Evolutionary conservation across 1,140 invertebrate species (phyloP).

Genomic region (Sogatella furcifera): DNA sequence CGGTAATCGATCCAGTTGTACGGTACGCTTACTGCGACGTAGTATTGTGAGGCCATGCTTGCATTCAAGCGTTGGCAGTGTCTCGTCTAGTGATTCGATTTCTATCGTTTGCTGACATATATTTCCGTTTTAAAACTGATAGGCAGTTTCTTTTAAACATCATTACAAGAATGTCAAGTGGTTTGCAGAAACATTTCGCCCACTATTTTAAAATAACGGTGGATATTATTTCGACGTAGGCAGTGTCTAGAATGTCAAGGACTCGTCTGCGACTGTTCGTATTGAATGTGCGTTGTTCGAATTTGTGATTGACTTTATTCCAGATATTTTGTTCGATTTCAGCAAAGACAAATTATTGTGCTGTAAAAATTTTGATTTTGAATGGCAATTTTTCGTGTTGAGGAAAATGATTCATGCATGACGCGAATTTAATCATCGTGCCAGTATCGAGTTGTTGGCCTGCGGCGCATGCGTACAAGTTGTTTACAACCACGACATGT

Average conservation of each 20-base stretch:
- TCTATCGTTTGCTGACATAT: neutral
- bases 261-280: constrained; percentile 3
- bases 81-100: neutral
- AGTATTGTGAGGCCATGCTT: constrained; percentile 11
- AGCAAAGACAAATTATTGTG: neutral
- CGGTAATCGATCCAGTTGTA: constrained; percentile 19
- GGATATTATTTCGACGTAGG: constrained; percentile 5
- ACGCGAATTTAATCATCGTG: constrained; percentile 14
- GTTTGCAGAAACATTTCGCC: neutral
- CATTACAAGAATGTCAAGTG: neutral
- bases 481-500: constrained; percentile 32
- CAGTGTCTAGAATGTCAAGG: constrained; percentile 16
- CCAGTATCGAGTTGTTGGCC: constrained; percentile 29
- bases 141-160: neutral
- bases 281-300: neutral
- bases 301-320: neutral
- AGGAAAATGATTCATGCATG: constrained; percentile 18
- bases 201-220: constrained; percentile 7
- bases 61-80: neutral
- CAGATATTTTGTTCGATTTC: neutral
- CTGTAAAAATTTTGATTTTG: neutral
- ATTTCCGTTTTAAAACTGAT: neutral
- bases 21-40: constrained; percentile 15
- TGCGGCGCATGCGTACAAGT: constrained; percentile 34
- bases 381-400: neutral